These are phyloP conservation scores for Trichonephila inaurata DNA, from an alignment of 1,140 invertebrate genomes.

Conservation along the genomic window DNA sequence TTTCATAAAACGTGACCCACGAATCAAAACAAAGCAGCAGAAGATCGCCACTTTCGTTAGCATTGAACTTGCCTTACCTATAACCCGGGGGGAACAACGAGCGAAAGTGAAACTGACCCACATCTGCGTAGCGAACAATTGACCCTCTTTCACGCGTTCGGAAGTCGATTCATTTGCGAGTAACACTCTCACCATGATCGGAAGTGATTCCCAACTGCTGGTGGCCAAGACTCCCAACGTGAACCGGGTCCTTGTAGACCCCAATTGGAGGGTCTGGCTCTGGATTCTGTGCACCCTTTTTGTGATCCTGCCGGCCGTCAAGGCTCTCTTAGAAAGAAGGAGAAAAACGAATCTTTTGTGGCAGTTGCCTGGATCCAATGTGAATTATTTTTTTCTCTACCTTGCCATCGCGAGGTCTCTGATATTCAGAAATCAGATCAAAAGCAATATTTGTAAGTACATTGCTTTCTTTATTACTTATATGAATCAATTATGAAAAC, in stretches of 20 bases:
- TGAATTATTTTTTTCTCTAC: constrained; percentile 55
- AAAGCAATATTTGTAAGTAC: constrained; percentile 69
- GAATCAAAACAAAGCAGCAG: neutral
- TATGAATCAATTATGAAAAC: neutral
- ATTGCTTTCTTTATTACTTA: neutral
- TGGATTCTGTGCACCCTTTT: neutral
- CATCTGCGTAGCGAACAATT: neutral
- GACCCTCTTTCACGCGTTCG: neutral
- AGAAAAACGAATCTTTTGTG: constrained; percentile 59
- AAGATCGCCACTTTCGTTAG: neutral
- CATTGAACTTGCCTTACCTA: constrained; percentile 58
- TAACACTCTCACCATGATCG: neutral
- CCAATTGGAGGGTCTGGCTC: constrained; percentile 18
- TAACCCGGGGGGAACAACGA: neutral
- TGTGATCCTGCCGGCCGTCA: neutral
- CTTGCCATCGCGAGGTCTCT: constrained; percentile 47
- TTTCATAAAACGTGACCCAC: neutral
- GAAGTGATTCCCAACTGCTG: neutral
- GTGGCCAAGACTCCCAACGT: neutral
- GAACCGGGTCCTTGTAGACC: neutral
- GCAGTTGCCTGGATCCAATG: constrained; percentile 67
- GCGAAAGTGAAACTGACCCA: neutral
- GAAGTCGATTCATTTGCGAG: neutral
- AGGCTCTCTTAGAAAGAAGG: neutral
- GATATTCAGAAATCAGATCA: constrained; percentile 51